Evolutionary conservation across 2,797 vertebrate species (phyloP), one percentile per base, ranked within the genome.

Genomic region (Gymnopithys bicolor): DNA sequence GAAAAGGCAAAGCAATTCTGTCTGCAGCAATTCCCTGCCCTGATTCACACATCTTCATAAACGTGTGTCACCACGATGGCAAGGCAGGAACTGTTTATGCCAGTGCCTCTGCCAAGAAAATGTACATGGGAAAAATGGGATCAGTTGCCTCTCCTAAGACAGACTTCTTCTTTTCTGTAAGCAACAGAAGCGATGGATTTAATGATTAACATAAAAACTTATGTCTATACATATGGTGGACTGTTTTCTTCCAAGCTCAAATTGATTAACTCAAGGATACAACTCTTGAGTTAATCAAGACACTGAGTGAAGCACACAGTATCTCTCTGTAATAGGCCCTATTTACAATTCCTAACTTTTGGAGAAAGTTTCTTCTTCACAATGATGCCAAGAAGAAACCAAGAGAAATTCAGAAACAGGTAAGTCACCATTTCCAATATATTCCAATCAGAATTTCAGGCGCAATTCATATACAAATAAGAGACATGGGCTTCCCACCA

Each of bases 201-300:
- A 96, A 94, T 96, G 89, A 96, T 95, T 93, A 93, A 78, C 91
- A 91, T 86, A 91, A 95, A 94, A 96, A 93, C 94, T 96, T 96
- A 96, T 90, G 94, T 94, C 95, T 94, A 88, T 90, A 71, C 95
- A 95, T 94, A 94, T 96, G 93, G 46, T 78, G 51, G 95, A 86
- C 85, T 86, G 76, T 92, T 93, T 96, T 91, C 85, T 96, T 94
- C 95, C 93, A 94, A 93, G 85, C 83, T 96, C 58, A 43, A 77
- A 75, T 22, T 84, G 91, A 93, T 94, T 94, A 93, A 84, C 84
- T 93, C 49, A 80, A 76, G 41, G 49, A 87, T 76, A 84, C 70
- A 77, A 74, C 46, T 88, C 62, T 60, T 12, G 45, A 94, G 83
- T 78, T 84, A 81, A 80, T 75, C 79, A 39, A 73, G 85, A 51